These are phyloP conservation scores for Hephaestus fuliginosus DNA, from an alignment of 2,797 vertebrate genomes.

Conservation along the genomic window DNA sequence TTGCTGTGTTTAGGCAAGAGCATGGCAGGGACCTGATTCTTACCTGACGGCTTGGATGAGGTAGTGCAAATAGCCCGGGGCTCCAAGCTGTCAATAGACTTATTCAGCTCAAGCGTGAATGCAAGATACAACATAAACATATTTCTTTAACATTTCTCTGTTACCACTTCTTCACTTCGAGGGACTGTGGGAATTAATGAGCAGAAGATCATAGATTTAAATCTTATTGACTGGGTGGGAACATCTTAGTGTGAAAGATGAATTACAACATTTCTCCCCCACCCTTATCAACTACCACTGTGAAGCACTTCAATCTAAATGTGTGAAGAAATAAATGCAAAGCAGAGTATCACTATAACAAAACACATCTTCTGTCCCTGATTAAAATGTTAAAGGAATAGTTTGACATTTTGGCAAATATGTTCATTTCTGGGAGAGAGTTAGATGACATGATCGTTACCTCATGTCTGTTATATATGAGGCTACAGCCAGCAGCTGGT, in stretches of 20 bases:
- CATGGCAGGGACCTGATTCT: conserved; percentile 54
- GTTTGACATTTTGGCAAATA: neutral
- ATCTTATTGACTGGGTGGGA: conserved; percentile 51
- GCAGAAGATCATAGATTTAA: conserved; percentile 39
- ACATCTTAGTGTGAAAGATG: conserved; percentile 29
- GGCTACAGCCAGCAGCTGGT: neutral
- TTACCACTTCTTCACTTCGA: conserved; percentile 24
- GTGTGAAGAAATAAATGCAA: neutral
- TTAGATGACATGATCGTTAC: neutral
- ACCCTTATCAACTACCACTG: conserved; percentile 17
- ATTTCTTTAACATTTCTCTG: conserved; percentile 40
- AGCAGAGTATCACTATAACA: neutral
- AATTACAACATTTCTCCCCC: conserved; percentile 19
- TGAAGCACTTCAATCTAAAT: conserved; percentile 26
- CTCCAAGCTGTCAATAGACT: conserved; percentile 64
- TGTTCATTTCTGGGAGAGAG: neutral
- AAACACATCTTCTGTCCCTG: neutral
- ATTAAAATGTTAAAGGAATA: conserved; percentile 12
- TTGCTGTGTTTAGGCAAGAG: conserved; percentile 78
- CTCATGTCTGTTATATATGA: neutral
- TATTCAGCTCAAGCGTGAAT: conserved; percentile 43
- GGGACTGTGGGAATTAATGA: conserved; percentile 48
- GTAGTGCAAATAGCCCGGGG: conserved; percentile 67
- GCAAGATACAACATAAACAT: conserved; percentile 52
- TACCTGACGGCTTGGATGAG: conserved; percentile 73